Conservation (phyloP, 2,113 vertebrate species). For the Gymnorhina tibicen region DNA sequence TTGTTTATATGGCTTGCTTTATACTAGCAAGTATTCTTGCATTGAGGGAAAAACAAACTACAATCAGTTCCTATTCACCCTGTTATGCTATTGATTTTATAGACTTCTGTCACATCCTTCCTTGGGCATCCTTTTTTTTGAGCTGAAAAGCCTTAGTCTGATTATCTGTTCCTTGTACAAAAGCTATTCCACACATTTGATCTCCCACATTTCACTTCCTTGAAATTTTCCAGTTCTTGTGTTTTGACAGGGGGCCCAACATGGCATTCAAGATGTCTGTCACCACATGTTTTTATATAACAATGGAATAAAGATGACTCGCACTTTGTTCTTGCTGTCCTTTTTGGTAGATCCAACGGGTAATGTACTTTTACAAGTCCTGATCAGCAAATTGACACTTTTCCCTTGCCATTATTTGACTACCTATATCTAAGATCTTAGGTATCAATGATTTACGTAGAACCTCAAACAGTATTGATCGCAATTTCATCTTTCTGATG, state of each 20-base stretch:
- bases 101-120: background rate
- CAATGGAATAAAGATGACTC: background rate
- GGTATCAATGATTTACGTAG: background rate
- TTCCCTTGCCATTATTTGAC: background rate
- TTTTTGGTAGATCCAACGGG: background rate
- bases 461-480: background rate
- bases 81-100: background rate
- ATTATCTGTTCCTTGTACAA: background rate
- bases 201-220: background rate
- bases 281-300: background rate
- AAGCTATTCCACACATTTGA: background rate
- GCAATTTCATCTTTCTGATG: background rate
- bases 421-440: background rate
- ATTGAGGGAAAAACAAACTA: background rate
- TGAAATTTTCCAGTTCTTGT: background rate
- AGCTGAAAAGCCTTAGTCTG: background rate
- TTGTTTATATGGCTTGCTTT: background rate
- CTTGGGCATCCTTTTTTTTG: background rate
- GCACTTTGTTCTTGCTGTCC: background rate
- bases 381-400: background rate
- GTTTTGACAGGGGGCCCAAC: background rate
- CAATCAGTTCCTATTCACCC: background rate
- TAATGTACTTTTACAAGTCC: background rate
- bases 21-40: background rate
- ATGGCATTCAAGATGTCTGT: background rate